These are phyloP conservation scores for Calameuta pallipes DNA, from an alignment of 2,888 invertebrate genomes.

Conservation along the genomic window DNA sequence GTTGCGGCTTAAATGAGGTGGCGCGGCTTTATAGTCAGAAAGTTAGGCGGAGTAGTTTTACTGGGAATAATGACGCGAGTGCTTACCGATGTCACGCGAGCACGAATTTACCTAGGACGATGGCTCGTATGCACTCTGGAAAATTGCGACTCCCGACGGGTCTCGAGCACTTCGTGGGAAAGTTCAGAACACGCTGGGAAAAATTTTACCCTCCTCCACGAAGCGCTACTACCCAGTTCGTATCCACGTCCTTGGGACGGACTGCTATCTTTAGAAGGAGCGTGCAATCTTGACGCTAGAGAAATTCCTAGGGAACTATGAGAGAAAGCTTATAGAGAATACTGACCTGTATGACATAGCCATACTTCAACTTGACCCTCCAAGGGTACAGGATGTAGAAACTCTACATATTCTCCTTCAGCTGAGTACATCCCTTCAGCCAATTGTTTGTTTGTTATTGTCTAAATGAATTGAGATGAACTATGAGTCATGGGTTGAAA, in stretches of 20 bases:
- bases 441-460: constrained; percentile 62
- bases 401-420: constrained; percentile 86
- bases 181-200: not conserved
- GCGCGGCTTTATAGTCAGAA: not conserved
- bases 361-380: constrained; percentile 88
- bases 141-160: not conserved
- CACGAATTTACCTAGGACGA: not conserved
- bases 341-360: constrained; percentile 78
- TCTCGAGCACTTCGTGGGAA: not conserved
- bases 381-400: constrained; percentile 74
- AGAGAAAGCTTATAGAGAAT: not conserved
- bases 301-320: not conserved
- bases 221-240: not conserved
- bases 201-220: not conserved
- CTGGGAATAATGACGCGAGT: not conserved
- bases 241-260: not conserved
- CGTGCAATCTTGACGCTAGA: not conserved
- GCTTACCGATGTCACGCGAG: not conserved
- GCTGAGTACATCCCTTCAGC: constrained; percentile 82
- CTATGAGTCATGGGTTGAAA: constrained; percentile 2
- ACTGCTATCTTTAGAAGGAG: not conserved
- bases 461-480: constrained; percentile 30
- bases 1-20: not conserved
- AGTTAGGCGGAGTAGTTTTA: not conserved
- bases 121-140: not conserved